phyloP scores from a whole-genome alignment of 2,113 vertebrate species.

The Cichladusa arquata region DNA sequence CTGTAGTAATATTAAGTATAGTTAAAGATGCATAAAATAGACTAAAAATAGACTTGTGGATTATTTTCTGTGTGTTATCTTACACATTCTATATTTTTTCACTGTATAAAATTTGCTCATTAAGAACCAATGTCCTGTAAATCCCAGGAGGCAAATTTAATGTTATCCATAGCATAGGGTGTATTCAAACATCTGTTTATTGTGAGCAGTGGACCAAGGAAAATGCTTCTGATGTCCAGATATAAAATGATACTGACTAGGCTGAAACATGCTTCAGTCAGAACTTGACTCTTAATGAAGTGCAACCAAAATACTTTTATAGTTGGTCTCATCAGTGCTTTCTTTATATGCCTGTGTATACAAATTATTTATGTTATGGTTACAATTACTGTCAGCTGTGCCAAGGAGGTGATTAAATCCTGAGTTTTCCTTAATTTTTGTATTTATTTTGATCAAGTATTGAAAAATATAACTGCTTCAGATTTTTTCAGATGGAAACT shows the following conservation, averaged over 20 bases:
- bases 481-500: not conserved
- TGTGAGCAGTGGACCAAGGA: conserved; percentile 45
- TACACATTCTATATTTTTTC: conserved; percentile 34
- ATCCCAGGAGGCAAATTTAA: conserved; percentile 34
- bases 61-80: conserved; percentile 25
- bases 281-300: conserved; percentile 23
- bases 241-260: not conserved
- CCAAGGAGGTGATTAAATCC: not conserved
- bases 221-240: conserved; percentile 49
- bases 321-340: not conserved
- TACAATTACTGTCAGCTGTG: not conserved
- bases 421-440: conserved; percentile 2
- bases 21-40: not conserved
- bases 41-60: not conserved
- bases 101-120: conserved; percentile 62
- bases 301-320: conserved; percentile 24
- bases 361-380: conserved; percentile 26
- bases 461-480: not conserved
- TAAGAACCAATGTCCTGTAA: conserved; percentile 61
- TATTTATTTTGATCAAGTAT: conserved; percentile 11
- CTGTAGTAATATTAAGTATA: not conserved
- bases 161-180: conserved; percentile 5
- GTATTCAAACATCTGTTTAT: conserved; percentile 66
- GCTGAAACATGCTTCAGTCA: not conserved
- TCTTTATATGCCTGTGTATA: not conserved